A percentile compares a stretch with the other conserved stretches of the same genome.
Conservation (phyloP, 2,888 invertebrate genomes). For the Drosophila nigricruria region DNA sequence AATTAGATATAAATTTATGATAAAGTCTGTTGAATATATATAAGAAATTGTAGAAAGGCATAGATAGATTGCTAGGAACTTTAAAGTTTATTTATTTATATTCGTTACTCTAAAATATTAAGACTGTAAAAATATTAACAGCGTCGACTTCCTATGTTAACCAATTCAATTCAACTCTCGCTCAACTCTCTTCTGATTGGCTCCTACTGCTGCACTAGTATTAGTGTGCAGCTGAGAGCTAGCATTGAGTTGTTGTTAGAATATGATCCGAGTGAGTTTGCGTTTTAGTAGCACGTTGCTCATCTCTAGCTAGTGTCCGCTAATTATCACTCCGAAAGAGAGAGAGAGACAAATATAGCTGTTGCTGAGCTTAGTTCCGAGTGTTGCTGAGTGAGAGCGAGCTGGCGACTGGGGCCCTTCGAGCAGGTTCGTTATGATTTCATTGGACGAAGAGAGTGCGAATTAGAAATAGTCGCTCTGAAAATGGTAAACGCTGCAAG, state of each 20-base stretch:
- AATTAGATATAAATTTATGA: background rate
- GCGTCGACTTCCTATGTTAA: too few relatives aligned
- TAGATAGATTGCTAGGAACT: too few relatives aligned
- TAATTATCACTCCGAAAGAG: background rate
- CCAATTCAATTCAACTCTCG: background rate
- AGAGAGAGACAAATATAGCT: background rate
- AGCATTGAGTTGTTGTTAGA: background rate
- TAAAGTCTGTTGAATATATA: background rate
- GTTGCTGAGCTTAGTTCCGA: background rate
- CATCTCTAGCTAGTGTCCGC: too few relatives aligned
- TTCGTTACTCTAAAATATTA: too few relatives aligned
- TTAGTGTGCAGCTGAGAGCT: background rate
- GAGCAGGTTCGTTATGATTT: too few relatives aligned
- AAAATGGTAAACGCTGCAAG: too few relatives aligned
- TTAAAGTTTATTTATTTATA: too few relatives aligned
- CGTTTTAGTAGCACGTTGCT: background rate
- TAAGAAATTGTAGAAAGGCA: background rate
- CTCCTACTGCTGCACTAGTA: background rate
- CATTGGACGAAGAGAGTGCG: too few relatives aligned
- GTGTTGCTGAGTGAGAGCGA: background rate
- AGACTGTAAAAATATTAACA: too few relatives aligned
- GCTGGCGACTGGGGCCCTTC: too few relatives aligned
- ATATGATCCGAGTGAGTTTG: background rate
- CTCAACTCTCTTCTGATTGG: background rate
- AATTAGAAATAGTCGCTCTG: too few relatives aligned